These are phyloP conservation scores for Pseudomyrmex pallidus DNA, from an alignment of 1,140 invertebrate species.

Conservation along the genomic window DNA sequence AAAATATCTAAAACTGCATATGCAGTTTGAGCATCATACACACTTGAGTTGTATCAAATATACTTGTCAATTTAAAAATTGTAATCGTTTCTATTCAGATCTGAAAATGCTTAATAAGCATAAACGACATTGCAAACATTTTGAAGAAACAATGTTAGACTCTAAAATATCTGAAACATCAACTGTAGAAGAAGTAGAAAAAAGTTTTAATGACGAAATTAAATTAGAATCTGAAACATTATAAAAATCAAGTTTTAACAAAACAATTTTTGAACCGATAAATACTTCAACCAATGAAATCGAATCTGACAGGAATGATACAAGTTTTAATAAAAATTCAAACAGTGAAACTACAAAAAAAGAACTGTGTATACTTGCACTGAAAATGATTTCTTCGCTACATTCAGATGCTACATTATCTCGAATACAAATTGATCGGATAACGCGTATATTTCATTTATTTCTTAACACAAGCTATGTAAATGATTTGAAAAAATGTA, in stretches of 20 bases:
- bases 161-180: too few relatives aligned
- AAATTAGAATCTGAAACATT: slow-evolving; percentile 15
- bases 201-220: too few relatives aligned
- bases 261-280: neutral
- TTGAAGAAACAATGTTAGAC: neutral
- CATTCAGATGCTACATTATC: slow-evolving; percentile 26
- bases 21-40: neutral
- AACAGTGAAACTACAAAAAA: neutral
- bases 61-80: neutral
- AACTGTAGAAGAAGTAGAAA: too few relatives aligned
- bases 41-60: neutral
- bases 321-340: neutral
- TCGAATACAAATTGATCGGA: slow-evolving; percentile 12
- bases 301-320: neutral
- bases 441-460: neutral
- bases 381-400: slow-evolving; percentile 27
- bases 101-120: neutral
- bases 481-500: neutral
- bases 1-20: slow-evolving; percentile 2
- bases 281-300: neutral
- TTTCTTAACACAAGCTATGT: slow-evolving; percentile 25
- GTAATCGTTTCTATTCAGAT: neutral
- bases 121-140: slow-evolving; percentile 6
- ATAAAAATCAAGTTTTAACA: neutral
- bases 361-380: neutral